These are phyloP conservation scores for Notoglanidium macrostoma DNA, from an alignment of 2,797 vertebrate genomes.

Conservation along the genomic window DNA sequence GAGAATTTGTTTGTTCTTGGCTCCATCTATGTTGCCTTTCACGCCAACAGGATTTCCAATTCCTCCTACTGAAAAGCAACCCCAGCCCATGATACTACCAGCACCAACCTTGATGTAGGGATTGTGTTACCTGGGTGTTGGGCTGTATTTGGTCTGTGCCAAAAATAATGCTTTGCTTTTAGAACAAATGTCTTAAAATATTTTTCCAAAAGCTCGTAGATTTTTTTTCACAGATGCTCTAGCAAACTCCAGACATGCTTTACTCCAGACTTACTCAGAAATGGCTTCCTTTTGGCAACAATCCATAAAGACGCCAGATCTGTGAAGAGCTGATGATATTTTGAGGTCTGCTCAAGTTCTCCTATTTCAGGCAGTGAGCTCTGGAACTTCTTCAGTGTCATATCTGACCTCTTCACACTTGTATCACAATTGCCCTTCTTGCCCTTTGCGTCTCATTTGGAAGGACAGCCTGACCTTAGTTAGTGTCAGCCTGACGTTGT, in stretches of 20 bases:
- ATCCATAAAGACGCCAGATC: not conserved
- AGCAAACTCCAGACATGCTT: too few species aligned
- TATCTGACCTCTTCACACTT: not conserved
- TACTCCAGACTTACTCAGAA: too few species aligned
- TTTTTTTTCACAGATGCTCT: not conserved
- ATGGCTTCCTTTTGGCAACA: too few species aligned
- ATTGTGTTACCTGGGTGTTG: not conserved
- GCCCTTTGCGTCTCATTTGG: not conserved
- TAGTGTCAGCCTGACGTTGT: not conserved
- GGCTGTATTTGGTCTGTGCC: not conserved
- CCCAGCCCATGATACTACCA: not conserved
- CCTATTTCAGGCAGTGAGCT: not conserved
- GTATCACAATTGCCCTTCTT: not conserved
- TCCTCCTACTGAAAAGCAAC: not conserved
- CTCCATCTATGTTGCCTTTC: not conserved
- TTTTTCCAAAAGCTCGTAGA: not conserved
- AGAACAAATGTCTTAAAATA: not conserved
- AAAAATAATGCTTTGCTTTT: not conserved
- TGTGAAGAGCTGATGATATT: not conserved
- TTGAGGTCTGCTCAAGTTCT: not conserved
- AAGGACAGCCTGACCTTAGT: not conserved
- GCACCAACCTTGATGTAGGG: not conserved
- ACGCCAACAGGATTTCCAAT: not conserved
- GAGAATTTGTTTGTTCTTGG: not conserved
- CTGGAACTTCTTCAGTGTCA: not conserved